Evolutionary conservation across 1,140 invertebrate species (phyloP).

Genomic region (Drosophila kanapiae): DNA sequence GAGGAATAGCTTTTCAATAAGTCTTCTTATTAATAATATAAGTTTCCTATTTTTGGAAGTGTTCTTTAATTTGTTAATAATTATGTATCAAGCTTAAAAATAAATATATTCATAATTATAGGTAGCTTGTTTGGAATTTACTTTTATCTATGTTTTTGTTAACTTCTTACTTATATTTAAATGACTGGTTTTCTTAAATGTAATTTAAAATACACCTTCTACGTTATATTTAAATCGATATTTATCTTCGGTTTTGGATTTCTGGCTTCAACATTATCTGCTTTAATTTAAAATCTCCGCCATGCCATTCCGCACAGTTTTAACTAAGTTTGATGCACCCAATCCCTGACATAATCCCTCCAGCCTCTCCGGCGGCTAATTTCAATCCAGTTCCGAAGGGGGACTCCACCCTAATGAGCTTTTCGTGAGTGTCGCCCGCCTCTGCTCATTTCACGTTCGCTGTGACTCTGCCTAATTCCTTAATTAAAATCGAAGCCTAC

Average conservation of each 20-base stretch:
- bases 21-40: not conserved
- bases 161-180: too few species aligned
- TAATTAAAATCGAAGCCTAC: slow-evolving; percentile 83
- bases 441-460: slow-evolving; percentile 52
- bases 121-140: too few species aligned
- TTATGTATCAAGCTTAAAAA: too few species aligned
- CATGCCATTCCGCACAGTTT: slow-evolving; percentile 5
- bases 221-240: too few species aligned
- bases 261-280: not conserved
- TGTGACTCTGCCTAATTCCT: slow-evolving; percentile 71
- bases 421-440: slow-evolving; percentile 36
- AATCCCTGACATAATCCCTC: slow-evolving; percentile 24
- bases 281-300: not conserved
- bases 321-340: slow-evolving; percentile 42
- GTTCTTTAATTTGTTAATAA: too few species aligned
- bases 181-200: not conserved
- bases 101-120: too few species aligned
- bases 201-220: not conserved
- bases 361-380: slow-evolving; percentile 2
- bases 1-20: not conserved
- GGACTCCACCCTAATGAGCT: slow-evolving; percentile 62
- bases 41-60: not conserved
- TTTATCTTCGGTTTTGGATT: not conserved
- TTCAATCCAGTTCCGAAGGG: slow-evolving; percentile 16
- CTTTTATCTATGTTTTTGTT: too few species aligned